Evolutionary conservation across 2,797 vertebrate species (phyloP).

Genomic region (Buphagus erythrorhynchus): DNA sequence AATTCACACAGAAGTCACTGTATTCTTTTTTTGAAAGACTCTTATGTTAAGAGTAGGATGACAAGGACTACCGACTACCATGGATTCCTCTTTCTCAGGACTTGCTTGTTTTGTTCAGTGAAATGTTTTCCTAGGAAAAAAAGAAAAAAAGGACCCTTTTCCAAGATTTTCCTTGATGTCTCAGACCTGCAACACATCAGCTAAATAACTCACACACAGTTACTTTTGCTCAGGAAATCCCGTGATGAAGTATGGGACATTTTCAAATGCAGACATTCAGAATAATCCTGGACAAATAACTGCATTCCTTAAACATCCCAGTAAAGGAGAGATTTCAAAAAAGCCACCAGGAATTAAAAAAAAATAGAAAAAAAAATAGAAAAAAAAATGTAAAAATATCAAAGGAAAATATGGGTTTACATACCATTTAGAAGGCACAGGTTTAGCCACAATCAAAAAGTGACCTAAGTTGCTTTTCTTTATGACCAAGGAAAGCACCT

Average conservation of each 20-base stretch:
- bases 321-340: conserved; percentile 18
- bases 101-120: background rate
- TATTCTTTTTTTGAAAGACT: background rate
- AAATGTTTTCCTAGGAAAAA: background rate
- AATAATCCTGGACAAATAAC: conserved; percentile 8
- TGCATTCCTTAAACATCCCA: background rate
- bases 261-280: conserved; percentile 60
- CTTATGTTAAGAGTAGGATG: background rate
- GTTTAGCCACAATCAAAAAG: background rate
- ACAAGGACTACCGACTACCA: background rate
- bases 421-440: background rate
- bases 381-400: background rate
- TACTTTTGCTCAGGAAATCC: background rate
- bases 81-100: background rate
- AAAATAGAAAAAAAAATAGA: background rate
- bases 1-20: background rate
- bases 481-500: background rate
- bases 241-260: fast-evolving
- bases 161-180: background rate
- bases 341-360: background rate
- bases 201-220: background rate
- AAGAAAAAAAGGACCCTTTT: background rate
- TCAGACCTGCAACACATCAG: background rate
- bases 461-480: background rate
- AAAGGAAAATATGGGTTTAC: background rate